Evolutionary conservation across 2,113 vertebrate species (phyloP).

Genomic region (Pitta sordida): DNA sequence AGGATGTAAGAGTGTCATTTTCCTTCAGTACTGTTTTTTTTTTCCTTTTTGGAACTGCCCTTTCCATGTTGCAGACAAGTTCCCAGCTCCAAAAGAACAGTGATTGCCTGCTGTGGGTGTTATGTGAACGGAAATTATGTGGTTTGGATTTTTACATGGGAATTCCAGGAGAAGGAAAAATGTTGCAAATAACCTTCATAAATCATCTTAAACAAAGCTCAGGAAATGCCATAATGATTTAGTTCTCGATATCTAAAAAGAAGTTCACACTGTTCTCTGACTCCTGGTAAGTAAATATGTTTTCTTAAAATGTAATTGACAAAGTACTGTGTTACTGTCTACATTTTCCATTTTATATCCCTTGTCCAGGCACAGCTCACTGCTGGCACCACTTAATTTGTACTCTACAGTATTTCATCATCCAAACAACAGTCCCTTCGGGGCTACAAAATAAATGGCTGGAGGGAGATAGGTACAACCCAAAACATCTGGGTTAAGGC

Average conservation of each 20-base stretch:
- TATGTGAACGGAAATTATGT: not conserved
- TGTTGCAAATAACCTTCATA: conserved; percentile 8
- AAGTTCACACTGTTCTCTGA: not conserved
- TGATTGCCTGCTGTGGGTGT: not conserved
- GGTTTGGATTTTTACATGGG: not conserved
- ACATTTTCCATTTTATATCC: not conserved
- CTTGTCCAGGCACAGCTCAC: not conserved
- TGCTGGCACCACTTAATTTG: conserved; percentile 2
- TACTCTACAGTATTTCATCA: not conserved
- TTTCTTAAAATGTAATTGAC: conserved; percentile 22
- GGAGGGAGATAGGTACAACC: not conserved
- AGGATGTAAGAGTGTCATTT: not conserved
- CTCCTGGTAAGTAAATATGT: not conserved
- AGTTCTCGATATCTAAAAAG: not conserved
- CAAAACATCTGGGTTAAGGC: not conserved
- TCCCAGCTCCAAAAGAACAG: not conserved
- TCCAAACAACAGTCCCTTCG: not conserved
- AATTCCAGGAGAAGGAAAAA: conserved; percentile 21
- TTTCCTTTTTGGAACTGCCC: not conserved
- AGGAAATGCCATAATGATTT: conserved; percentile 20
- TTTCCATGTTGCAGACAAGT: not conserved
- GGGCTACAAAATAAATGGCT: not conserved
- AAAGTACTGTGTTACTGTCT: not conserved
- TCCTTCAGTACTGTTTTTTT: not conserved
- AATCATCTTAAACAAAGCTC: conserved; percentile 32